These are phyloP conservation scores for Platycnemis pennipes DNA, from an alignment of 2,888 invertebrate species.

Conservation along the genomic window DNA sequence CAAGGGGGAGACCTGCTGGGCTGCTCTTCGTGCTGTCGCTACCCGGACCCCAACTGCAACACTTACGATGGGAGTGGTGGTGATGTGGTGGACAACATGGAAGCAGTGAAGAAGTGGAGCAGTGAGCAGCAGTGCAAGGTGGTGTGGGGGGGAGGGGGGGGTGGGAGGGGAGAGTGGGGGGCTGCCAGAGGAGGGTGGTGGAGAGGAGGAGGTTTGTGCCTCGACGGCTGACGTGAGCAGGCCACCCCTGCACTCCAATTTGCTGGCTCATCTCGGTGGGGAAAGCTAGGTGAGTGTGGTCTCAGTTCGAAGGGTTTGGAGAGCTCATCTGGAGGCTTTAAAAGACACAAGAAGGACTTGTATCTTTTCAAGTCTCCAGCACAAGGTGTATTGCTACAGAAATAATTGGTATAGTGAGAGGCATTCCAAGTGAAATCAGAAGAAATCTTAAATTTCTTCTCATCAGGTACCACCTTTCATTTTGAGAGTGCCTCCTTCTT, in stretches of 20 bases:
- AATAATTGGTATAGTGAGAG: too few species aligned
- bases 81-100: neutral
- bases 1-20: neutral
- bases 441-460: too few species aligned
- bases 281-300: neutral
- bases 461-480: too few species aligned
- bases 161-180: neutral
- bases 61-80: neutral
- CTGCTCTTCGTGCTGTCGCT: neutral
- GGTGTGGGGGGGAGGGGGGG: neutral
- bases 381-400: too few species aligned
- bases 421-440: too few species aligned
- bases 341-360: too few species aligned
- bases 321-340: too few species aligned
- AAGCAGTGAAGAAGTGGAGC: neutral
- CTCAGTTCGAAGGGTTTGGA: too few species aligned
- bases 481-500: too few species aligned
- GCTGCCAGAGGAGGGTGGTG: neutral
- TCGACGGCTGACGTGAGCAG: neutral
- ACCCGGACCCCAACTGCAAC: conserved; percentile 1
- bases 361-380: too few species aligned
- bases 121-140: neutral
- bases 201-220: neutral
- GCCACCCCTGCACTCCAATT: neutral
- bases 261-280: neutral